Conservation (phyloP, 2,888 invertebrate species). For the Aporophyla nigra region DNA sequence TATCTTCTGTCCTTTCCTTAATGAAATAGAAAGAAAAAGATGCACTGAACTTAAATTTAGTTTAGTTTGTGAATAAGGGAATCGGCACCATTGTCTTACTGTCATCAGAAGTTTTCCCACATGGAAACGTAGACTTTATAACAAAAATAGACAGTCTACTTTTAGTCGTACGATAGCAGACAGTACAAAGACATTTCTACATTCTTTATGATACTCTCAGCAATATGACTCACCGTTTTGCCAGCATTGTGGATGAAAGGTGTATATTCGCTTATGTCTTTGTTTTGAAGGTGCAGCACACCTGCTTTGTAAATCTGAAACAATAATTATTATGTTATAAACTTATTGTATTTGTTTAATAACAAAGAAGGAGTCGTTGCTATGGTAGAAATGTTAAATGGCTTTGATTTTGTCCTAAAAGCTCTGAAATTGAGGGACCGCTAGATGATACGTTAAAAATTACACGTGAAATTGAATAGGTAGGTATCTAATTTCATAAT, state of each 20-base stretch:
- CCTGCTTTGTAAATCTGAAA: slow-evolving; percentile 81
- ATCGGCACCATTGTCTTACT: no score
- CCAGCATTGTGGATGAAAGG: slow-evolving; percentile 74
- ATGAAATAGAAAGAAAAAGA: no score
- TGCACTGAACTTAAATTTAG: no score
- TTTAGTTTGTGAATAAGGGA: no score
- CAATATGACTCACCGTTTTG: slow-evolving; percentile 71
- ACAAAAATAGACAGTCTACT: background rate
- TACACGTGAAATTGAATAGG: background rate
- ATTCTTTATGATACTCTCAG: slow-evolving; percentile 19
- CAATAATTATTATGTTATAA: slow-evolving; percentile 36
- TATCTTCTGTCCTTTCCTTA: no score
- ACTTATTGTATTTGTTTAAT: background rate
- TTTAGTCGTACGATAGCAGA: slow-evolving; percentile 3
- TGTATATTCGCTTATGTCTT: slow-evolving; percentile 59
- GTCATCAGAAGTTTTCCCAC: no score
- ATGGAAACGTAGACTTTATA: background rate
- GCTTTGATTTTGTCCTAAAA: no score
- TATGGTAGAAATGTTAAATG: background rate
- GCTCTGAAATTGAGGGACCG: background rate
- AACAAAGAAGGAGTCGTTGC: no score
- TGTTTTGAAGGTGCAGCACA: slow-evolving; percentile 57
- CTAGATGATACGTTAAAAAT: background rate
- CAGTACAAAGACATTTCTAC: slow-evolving; percentile 21
- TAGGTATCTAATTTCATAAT: background rate